Evolutionary conservation across 1,140 invertebrate species (phyloP).

Genomic region (Ectropis grisescens): DNA sequence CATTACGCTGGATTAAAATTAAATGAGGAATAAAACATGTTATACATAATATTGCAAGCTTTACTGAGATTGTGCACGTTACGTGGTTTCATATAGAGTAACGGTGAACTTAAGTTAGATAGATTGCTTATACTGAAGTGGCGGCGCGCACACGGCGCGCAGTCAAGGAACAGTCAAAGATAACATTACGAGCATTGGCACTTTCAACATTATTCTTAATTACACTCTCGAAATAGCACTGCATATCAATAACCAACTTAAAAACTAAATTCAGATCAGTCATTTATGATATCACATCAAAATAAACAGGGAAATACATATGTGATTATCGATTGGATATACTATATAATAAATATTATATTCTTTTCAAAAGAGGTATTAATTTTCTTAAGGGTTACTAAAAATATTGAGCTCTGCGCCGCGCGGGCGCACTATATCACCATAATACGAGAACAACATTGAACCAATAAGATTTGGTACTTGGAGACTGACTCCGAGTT

Average conservation of each 20-base stretch:
- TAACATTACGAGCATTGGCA: slow-evolving; percentile 72
- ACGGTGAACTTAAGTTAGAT: slow-evolving; percentile 39
- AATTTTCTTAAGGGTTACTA: slow-evolving; percentile 71
- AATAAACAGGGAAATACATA: slow-evolving; percentile 70
- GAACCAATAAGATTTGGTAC: slow-evolving; percentile 67
- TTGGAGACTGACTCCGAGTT: slow-evolving; percentile 61
- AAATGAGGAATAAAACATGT: slow-evolving; percentile 59
- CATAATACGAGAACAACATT: slow-evolving; percentile 66
- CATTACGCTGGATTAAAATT: slow-evolving; percentile 67
- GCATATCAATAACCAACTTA: slow-evolving; percentile 71
- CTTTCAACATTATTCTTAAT: slow-evolving; percentile 71
- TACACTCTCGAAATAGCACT: slow-evolving; percentile 70
- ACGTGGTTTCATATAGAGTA: slow-evolving; percentile 41
- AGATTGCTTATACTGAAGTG: slow-evolving; percentile 45
- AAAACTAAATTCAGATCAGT: slow-evolving; percentile 73
- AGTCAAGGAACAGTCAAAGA: slow-evolving; percentile 67
- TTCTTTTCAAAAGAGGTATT: slow-evolving; percentile 69
- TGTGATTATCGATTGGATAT: slow-evolving; percentile 64
- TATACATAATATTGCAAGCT: slow-evolving; percentile 69
- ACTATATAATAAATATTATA: slow-evolving; percentile 61
- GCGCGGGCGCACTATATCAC: slow-evolving; percentile 65
- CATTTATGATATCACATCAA: slow-evolving; percentile 73
- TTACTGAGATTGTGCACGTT: slow-evolving; percentile 71
- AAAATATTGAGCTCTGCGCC: slow-evolving; percentile 71
- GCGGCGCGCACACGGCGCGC: slow-evolving; percentile 28